A percentile compares a stretch with the other conserved stretches of the same genome.
These are phyloP conservation scores for Drosophila aldrichi DNA, from an alignment of 2,888 invertebrate species.

Conservation along the genomic window DNA sequence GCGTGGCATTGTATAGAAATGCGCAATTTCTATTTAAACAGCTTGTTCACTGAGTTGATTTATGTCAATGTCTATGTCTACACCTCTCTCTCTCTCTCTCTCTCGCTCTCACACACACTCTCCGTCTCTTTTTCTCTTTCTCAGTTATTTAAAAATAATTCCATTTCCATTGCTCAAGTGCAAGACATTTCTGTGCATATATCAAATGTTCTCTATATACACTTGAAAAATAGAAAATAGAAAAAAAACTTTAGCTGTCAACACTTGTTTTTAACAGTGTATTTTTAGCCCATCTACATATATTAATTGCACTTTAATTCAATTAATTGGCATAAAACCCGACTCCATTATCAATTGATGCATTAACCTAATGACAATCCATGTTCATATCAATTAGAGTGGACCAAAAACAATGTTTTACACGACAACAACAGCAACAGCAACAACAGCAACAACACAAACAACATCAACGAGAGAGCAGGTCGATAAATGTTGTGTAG, in stretches of 20 bases:
- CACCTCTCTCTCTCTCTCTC: not conserved
- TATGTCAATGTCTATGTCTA: conserved; percentile 60
- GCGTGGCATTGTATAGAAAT: conserved; percentile 43
- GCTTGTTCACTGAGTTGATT: conserved; percentile 62
- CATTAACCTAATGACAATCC: conserved; percentile 52
- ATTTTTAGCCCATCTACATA: conserved; percentile 4
- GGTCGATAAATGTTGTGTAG: conserved; percentile 24
- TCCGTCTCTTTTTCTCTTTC: not conserved
- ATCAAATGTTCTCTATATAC: not conserved
- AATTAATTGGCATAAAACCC: conserved; percentile 49
- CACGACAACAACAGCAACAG: too few species aligned
- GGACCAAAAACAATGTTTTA: conserved; percentile 45
- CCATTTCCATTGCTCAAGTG: conserved; percentile 30
- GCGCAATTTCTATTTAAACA: conserved; percentile 76
- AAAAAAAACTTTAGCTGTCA: not conserved
- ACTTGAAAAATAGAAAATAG: not conserved
- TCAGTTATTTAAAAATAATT: conserved; percentile 22
- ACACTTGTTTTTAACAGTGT: conserved; percentile 5
- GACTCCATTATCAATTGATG: conserved; percentile 49
- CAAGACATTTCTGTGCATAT: conserved; percentile 15
- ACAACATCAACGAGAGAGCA: conserved; percentile 11
- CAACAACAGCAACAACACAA: conserved; percentile 11
- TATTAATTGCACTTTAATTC: conserved; percentile 62
- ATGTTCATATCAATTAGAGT: conserved; percentile 60
- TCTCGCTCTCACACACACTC: too few species aligned